These are phyloP conservation scores for Diogma glabrata DNA, from an alignment of 2,888 invertebrate species.

Conservation along the genomic window DNA sequence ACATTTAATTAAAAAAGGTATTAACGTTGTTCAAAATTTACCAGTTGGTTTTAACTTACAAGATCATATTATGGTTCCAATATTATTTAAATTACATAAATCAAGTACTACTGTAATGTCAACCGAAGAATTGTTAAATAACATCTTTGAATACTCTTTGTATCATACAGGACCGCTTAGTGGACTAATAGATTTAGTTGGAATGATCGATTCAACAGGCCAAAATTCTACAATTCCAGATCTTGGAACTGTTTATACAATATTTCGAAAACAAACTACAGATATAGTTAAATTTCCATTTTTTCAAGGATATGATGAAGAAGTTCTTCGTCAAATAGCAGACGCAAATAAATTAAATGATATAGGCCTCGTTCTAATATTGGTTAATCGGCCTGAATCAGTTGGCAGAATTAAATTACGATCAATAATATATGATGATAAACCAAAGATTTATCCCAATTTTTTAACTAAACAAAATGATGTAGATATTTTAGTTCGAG, in stretches of 20 bases:
- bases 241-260: slow-evolving; percentile 38
- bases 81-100: slow-evolving; percentile 59
- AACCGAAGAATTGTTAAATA: slow-evolving; percentile 35
- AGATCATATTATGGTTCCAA: slow-evolving; percentile 75
- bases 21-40: slow-evolving; percentile 61
- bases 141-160: slow-evolving; percentile 65
- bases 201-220: slow-evolving; percentile 63
- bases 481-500: slow-evolving; percentile 64
- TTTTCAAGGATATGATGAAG: slow-evolving; percentile 70
- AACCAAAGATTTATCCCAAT: slow-evolving; percentile 83
- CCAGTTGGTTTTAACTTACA: slow-evolving; percentile 77
- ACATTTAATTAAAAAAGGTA: slow-evolving; percentile 56
- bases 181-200: slow-evolving; percentile 75
- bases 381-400: slow-evolving; percentile 74
- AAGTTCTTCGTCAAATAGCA: slow-evolving; percentile 63
- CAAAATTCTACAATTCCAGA: slow-evolving; percentile 59
- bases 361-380: slow-evolving; percentile 58
- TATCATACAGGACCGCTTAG: slow-evolving; percentile 77
- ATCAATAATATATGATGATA: slow-evolving; percentile 66
- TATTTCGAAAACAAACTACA: slow-evolving; percentile 26
- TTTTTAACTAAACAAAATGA: slow-evolving; percentile 82
- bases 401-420: slow-evolving; percentile 76
- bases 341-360: slow-evolving; percentile 50
- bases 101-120: slow-evolving; percentile 63
- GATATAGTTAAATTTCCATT: slow-evolving; percentile 67